Conservation (phyloP, 2,888 invertebrate species). For the Rugalucina vietnamica region DNA sequence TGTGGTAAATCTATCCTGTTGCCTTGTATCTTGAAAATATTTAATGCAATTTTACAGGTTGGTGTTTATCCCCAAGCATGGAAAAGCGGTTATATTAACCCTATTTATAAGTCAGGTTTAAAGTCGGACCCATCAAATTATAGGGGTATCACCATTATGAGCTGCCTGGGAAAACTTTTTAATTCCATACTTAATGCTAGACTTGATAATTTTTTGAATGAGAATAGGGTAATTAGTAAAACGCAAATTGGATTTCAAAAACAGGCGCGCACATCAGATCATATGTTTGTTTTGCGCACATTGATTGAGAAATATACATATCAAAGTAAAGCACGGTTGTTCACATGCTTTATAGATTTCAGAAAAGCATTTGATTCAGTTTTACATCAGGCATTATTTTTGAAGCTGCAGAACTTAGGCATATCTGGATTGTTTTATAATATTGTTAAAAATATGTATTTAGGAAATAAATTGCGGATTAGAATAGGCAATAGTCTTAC, state of each 20-base stretch:
- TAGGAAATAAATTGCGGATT: no score
- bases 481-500: no score
- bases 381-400: no score
- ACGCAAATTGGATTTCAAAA: conserved; percentile 3
- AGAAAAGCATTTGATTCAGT: no score
- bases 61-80: conserved; percentile 8
- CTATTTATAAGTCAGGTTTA: not conserved
- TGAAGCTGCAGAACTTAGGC: no score
- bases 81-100: conserved; percentile 4
- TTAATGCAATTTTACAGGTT: not conserved
- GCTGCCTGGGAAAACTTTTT: conserved; percentile 15
- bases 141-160: conserved; percentile 14
- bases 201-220: not conserved
- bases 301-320: no score
- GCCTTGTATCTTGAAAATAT: not conserved
- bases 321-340: no score
- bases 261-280: no score
- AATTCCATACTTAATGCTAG: not conserved
- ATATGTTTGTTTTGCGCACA: no score
- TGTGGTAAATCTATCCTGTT: not conserved
- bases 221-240: not conserved
- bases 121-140: conserved; percentile 6
- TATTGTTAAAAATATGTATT: no score
- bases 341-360: no score
- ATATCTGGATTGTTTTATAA: no score